Conservation (phyloP, 2,797 vertebrate genomes). For the Mallotus villosus region DNA sequence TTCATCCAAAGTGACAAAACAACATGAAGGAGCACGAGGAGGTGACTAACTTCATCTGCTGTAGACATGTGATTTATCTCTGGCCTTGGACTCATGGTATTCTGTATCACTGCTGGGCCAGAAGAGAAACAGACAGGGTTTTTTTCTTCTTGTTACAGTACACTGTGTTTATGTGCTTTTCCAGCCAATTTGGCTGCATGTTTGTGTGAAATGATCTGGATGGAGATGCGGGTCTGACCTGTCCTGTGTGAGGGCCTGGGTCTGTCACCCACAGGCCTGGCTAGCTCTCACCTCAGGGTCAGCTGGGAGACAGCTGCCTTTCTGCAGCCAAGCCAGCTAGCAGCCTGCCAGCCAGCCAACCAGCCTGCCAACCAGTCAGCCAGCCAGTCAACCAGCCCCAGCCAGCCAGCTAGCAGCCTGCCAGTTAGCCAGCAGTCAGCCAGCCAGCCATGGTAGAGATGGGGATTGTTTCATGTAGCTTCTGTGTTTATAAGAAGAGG, state of each 20-base stretch:
- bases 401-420: neutral
- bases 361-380: too few relatives aligned
- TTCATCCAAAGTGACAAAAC: too few relatives aligned
- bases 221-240: conserved; percentile 46
- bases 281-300: conserved; percentile 49
- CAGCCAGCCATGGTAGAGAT: too few relatives aligned
- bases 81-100: too few relatives aligned
- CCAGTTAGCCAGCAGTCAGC: too few relatives aligned
- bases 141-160: conserved; percentile 37
- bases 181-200: conserved; percentile 48
- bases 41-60: too few relatives aligned
- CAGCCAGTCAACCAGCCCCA: too few relatives aligned
- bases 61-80: too few relatives aligned
- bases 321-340: conserved; percentile 46
- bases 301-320: conserved; percentile 45
- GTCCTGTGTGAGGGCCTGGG: conserved; percentile 44
- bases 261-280: conserved; percentile 69
- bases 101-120: neutral
- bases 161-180: conserved; percentile 53
- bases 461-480: too few relatives aligned
- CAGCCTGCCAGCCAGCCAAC: neutral
- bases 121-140: conserved; percentile 13
- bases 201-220: conserved; percentile 20
- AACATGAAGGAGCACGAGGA: too few relatives aligned
- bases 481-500: too few relatives aligned